phyloP scores from a whole-genome alignment of 2,113 vertebrate species.

The Psilopsiagon aymara region DNA sequence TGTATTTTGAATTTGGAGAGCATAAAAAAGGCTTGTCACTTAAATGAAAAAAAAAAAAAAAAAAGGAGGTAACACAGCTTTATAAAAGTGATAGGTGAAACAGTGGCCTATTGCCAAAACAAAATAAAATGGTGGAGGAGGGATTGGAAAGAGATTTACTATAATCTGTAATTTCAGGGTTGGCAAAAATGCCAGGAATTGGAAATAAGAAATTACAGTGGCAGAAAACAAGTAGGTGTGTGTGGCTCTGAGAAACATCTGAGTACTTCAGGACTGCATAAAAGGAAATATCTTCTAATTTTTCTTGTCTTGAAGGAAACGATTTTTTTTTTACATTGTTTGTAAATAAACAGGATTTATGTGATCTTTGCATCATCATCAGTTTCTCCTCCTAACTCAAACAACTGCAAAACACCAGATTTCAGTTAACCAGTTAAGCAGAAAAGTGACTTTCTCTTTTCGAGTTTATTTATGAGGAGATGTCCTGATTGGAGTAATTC shows the following conservation, averaged over 20 bases:
- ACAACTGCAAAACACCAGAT: not conserved
- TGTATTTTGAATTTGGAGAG: not conserved
- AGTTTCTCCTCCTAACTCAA: not conserved
- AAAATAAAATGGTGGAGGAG: not conserved
- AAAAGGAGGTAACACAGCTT: not conserved
- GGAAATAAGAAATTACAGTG: not conserved
- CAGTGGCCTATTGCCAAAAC: not conserved
- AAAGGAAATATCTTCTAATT: not conserved
- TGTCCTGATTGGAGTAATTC: not conserved
- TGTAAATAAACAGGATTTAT: not conserved
- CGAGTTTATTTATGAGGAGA: not conserved
- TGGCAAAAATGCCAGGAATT: not conserved
- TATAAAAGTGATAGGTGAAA: not conserved
- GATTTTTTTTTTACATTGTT: not conserved
- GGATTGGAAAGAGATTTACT: not conserved
- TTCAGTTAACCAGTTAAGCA: not conserved
- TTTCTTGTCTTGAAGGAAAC: not conserved
- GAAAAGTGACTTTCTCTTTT: not conserved
- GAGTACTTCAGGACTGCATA: not conserved
- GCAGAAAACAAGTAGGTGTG: not conserved
- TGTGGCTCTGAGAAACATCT: not conserved
- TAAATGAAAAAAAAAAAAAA: not conserved
- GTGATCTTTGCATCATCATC: not conserved
- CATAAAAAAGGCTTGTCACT: not conserved
- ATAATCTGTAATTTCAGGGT: conserved; percentile 1